A percentile compares a stretch with the other conserved stretches of the same genome.
phyloP scores from a whole-genome alignment of 2,113 vertebrate species.

The Felis chaus region DNA sequence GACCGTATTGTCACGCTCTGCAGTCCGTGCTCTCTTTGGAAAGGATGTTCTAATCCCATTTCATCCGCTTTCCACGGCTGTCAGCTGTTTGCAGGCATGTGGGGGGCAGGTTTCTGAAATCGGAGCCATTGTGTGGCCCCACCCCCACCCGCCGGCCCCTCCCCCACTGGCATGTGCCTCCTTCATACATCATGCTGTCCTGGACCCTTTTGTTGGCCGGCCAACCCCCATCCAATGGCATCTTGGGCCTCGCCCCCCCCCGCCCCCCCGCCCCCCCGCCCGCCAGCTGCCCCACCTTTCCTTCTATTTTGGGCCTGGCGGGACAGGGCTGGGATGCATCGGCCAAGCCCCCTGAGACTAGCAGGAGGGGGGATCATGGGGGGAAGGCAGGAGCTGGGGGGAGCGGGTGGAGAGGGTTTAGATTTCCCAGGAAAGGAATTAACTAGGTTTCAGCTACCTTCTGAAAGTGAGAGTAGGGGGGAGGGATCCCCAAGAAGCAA shows the following conservation, averaged over 20 bases:
- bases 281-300: slow-evolving; percentile 55
- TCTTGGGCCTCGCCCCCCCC: background rate
- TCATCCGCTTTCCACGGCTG: slow-evolving; percentile 63
- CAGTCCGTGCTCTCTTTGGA: slow-evolving; percentile 43
- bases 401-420: background rate
- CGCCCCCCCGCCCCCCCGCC: background rate
- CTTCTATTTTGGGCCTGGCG: slow-evolving; percentile 64
- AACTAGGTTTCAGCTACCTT: background rate
- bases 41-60: slow-evolving; percentile 73
- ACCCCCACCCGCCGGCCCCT: background rate
- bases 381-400: no score
- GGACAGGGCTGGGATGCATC: slow-evolving; percentile 11
- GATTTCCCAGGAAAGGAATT: background rate
- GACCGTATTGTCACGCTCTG: slow-evolving; percentile 46
- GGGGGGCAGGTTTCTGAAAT: slow-evolving; percentile 59
- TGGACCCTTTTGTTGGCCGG: background rate
- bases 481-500: background rate
- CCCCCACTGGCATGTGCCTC: background rate
- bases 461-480: no score
- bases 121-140: background rate
- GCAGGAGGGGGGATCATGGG: background rate
- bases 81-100: slow-evolving; percentile 69
- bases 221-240: slow-evolving; percentile 52
- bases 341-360: background rate
- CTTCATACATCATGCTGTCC: slow-evolving; percentile 49